A percentile compares a stretch with the other conserved stretches of the same genome.
Evolutionary conservation across 2,888 invertebrate genomes (phyloP).

Genomic region (Apomyelois bistriatella): DNA sequence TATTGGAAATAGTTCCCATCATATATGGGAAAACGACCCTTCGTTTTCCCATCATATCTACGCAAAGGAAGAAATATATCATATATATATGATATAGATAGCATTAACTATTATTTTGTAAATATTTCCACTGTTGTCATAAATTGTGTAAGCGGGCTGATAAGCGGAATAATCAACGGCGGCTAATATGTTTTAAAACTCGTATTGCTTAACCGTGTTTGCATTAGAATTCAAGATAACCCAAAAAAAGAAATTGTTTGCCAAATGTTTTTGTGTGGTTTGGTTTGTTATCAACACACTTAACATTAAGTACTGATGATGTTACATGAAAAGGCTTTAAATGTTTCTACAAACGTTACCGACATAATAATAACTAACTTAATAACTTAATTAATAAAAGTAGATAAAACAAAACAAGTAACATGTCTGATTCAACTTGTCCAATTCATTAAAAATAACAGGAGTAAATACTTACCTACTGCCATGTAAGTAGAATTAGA

Average conservation of each 20-base stretch:
- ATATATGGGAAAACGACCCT: no score
- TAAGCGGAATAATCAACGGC: background rate
- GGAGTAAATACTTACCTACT: no score
- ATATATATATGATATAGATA: no score
- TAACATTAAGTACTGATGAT: background rate
- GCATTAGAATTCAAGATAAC: background rate
- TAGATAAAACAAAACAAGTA: background rate
- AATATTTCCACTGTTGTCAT: background rate
- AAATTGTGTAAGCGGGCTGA: background rate
- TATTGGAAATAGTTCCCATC: no score
- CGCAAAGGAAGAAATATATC: no score
- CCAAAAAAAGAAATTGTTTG: background rate
- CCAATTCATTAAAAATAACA: no score
- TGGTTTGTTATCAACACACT: background rate
- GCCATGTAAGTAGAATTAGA: no score
- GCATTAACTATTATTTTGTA: background rate
- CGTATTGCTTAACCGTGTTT: background rate
- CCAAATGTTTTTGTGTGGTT: background rate
- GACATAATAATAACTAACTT: no score
- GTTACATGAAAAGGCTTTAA: background rate
- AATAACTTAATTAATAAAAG: background rate
- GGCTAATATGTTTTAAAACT: background rate
- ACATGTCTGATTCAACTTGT: no score
- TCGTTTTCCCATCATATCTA: no score
- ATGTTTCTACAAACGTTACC: background rate